phyloP scores from a whole-genome alignment of 2,797 vertebrate genomes.

The Mormyrops attenuatus region DNA sequence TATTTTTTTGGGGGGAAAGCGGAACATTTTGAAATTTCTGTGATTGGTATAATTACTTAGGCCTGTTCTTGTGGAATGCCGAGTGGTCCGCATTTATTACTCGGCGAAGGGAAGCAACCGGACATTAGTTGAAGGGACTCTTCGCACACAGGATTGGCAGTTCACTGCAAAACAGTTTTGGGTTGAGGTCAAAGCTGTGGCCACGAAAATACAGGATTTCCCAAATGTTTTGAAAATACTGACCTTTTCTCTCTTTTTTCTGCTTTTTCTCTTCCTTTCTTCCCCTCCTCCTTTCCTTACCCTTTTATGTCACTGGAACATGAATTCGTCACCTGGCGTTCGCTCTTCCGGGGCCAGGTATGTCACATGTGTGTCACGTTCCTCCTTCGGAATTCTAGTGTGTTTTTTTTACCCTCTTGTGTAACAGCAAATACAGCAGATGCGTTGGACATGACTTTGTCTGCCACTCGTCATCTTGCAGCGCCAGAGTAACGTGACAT shows the following conservation, averaged over 20 bases:
- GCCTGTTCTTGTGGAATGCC: background rate
- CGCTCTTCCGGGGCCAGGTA: background rate
- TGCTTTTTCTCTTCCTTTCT: conserved; percentile 4
- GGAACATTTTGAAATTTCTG: conserved; percentile 24
- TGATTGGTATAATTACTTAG: background rate
- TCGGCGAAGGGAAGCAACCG: no score
- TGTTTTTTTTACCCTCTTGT: background rate
- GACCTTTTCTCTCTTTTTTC: conserved; percentile 23
- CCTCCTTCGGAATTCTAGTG: background rate
- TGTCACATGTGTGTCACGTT: background rate
- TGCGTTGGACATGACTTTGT: background rate
- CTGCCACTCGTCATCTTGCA: background rate
- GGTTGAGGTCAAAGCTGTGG: conserved; percentile 33
- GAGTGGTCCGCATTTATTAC: conserved; percentile 35
- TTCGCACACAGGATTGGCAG: conserved; percentile 28
- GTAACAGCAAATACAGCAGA: background rate
- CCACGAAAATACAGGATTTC: conserved; percentile 26
- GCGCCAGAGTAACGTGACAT: background rate
- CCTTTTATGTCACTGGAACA: conserved; percentile 30
- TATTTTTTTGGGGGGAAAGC: conserved; percentile 7
- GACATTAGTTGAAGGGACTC: background rate
- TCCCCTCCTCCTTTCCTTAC: conserved; percentile 5
- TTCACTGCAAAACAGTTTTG: conserved; percentile 22
- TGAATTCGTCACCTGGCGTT: conserved; percentile 31
- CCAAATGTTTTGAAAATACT: conserved; percentile 34